Evolutionary conservation across 2,797 vertebrate species (phyloP).

Genomic region (Anguilla marmorata): DNA sequence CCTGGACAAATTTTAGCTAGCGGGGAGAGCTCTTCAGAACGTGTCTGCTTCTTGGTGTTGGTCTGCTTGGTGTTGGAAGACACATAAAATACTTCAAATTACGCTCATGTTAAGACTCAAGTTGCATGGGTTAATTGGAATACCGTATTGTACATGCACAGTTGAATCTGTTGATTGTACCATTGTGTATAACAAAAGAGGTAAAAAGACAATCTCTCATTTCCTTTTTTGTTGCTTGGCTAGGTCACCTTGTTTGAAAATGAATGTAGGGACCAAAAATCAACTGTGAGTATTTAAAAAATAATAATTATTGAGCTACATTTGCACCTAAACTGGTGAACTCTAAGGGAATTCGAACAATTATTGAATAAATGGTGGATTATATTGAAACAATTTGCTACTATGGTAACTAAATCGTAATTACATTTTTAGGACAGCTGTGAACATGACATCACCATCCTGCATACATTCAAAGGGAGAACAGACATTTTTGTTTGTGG

Average conservation of each 20-base stretch:
- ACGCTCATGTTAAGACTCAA: not conserved
- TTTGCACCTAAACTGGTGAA: not conserved
- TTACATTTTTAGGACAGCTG: slow-evolving; percentile 22
- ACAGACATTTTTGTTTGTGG: slow-evolving; percentile 58
- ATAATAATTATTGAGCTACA: not conserved
- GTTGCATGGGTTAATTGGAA: not conserved
- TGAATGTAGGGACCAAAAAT: fast-evolving
- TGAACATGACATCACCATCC: slow-evolving; percentile 49
- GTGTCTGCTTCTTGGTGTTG: not conserved
- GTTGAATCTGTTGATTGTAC: not conserved
- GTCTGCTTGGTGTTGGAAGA: too few relatives aligned
- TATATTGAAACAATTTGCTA: too few relatives aligned
- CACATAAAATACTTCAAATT: not conserved
- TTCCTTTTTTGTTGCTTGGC: not conserved
- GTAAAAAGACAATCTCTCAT: not conserved
- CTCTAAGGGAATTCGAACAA: not conserved
- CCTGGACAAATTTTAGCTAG: not conserved
- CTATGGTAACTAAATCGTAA: not conserved
- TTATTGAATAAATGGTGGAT: too few relatives aligned
- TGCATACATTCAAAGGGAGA: slow-evolving; percentile 36
- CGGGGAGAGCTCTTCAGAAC: not conserved
- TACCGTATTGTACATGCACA: not conserved
- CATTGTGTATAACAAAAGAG: not conserved
- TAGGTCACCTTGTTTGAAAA: slow-evolving; percentile 28
- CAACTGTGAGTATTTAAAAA: slow-evolving; percentile 28